Evolutionary conservation across 2,888 invertebrate genomes (phyloP).

Genomic region (Eupithecia centaureata): DNA sequence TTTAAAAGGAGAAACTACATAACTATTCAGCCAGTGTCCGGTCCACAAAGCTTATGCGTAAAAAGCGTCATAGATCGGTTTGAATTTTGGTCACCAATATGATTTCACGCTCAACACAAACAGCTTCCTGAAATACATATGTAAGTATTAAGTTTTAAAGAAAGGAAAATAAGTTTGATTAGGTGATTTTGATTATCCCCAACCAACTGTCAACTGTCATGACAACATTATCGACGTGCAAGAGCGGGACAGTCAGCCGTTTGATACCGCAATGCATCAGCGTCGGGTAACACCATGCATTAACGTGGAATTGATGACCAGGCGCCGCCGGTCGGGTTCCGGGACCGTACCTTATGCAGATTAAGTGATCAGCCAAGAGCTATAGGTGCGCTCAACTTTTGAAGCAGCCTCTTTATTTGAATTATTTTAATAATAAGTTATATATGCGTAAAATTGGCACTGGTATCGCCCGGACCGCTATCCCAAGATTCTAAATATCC

Average conservation of each 20-base stretch:
- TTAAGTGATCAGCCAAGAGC: not conserved
- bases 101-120: too few relatives aligned
- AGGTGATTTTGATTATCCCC: not conserved
- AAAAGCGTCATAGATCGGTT: too few relatives aligned
- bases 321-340: not conserved
- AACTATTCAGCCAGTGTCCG: too few relatives aligned
- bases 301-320: not conserved
- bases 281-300: not conserved
- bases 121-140: too few relatives aligned
- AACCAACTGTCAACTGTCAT: not conserved
- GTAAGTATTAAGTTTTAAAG: too few relatives aligned
- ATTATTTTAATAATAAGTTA: not conserved
- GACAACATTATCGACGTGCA: not conserved
- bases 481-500: not conserved
- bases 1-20: too few relatives aligned
- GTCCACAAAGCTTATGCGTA: too few relatives aligned
- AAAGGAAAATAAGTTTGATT: too few relatives aligned
- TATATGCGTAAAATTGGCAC: not conserved
- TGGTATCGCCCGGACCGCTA: not conserved
- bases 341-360: not conserved
- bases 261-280: constrained; percentile 5
- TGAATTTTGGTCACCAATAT: too few relatives aligned
- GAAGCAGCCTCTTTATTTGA: not conserved
- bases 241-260: not conserved
- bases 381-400: not conserved